Evolutionary conservation across 2,797 vertebrate genomes (phyloP), one percentile per base, ranked within the genome.

Genomic region (Sparidentex hasta): DNA sequence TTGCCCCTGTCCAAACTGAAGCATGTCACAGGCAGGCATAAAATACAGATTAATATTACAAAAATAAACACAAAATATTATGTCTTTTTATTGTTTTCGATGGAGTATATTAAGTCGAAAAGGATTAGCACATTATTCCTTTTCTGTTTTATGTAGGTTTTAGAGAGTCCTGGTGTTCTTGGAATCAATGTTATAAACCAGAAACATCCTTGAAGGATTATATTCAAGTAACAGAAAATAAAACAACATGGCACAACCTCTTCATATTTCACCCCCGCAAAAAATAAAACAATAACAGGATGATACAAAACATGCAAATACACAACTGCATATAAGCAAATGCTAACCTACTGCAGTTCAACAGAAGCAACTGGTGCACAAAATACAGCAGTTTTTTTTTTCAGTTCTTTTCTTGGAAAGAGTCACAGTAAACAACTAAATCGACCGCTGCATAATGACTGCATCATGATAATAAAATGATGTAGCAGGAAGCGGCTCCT

Each of bases 261-360:
- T 43, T 54, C 0, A 69, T 52, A 20, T 8, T 67, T 23, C 25
- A 58, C 1, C 44, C 17, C 7, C 38, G 52, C 65, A 50, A 47
- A 74, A 71, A 76, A 33, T 29, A 20, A 65, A 66, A 61, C n/a
- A 64, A 80, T 11, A 67, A 68, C 7, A 51, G 48, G 13, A 63
- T 29, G 20, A 56, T 9, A 38, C 18, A 65, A 64, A 65, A 56
- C 9, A 25, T 47, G 20, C 17, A 70, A 55, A 66, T 55, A 23
- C 20, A 67, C 12, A 71, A 56, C 59, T 65, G 11, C 43, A 55
- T 20, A 14, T 11, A 11, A 57, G 27, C 63, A 54, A 57, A 72
- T 59, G 21, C 27, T 72, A 54, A 66, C 51, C 7, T 18, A 63
- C 18, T 47, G 5, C 8, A 44, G 1, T 85, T 50, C 25, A 2